Base-by-base conservation (phyloP, 2,888 invertebrate species). In the Subacronicta megacephala region DNA sequence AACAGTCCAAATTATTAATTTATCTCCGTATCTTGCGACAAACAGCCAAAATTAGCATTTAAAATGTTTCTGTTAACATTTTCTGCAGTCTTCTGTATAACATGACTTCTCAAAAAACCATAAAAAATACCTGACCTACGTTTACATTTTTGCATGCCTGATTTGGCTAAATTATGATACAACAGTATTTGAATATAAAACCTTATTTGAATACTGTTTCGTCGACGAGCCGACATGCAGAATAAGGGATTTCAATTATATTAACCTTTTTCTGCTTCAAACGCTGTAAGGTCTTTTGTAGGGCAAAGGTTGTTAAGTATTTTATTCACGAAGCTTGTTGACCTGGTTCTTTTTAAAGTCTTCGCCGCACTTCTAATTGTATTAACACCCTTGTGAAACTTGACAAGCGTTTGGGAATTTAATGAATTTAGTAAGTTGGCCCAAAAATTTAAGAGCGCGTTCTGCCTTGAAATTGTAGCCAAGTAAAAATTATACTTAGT, bases 271-370 rank as follows among this genome's bases (percentile, higher is more conserved):
- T 26, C 36, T 40, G 7, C 35, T 43, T 54, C 9, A 31, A 35
- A 38, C 7, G n/a, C 10, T 26, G 29, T 40, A 40, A 46, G 49
- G 53, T 49, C 43, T 37, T 31, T 31, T 41, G 2, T 12, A 42
- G 35, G 56, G 40, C 42, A 29, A 52, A 54, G 7, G 3, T 35
- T 31, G 7, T 18, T 5, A 31, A 50, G 12, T 36, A 45, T 52
- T 52, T 52, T 47, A 41, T 49, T 47, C 31, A 52, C 9, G 38
- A 35, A 31, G 42, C 15, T 17, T 41, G 17, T 51, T 16, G 56
- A 51, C 53, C 23, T 29, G 40, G 2, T 52, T 62, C 10, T 45
- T 47, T 54, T 10, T 38, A 42, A 12, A 36, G 37, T 29, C 0
- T 20, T 62, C 26, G 9, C 1, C 17, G 15, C 16, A 37, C 13